These are phyloP conservation scores for Pampusana beccarii DNA, from an alignment of 2,113 vertebrate genomes.

Conservation along the genomic window DNA sequence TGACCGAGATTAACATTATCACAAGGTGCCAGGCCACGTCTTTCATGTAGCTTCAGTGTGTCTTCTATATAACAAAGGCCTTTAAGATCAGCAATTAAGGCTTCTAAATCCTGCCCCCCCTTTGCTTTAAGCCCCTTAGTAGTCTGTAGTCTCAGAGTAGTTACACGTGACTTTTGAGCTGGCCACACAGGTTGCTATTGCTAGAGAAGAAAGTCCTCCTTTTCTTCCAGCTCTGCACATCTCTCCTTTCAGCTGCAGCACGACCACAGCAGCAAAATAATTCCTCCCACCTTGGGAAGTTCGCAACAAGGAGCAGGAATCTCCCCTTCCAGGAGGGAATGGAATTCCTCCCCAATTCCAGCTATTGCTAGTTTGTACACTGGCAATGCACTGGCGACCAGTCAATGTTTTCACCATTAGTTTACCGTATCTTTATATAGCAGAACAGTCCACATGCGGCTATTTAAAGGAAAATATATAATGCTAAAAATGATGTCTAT, in stretches of 20 bases:
- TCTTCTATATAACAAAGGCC: accelerated
- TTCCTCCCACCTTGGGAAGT: not conserved
- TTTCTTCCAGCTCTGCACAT: not conserved
- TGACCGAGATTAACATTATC: accelerated
- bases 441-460: accelerated
- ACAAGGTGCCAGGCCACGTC: not conserved
- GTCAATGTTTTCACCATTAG: not conserved
- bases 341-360: not conserved
- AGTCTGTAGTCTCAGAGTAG: not conserved
- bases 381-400: accelerated
- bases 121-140: not conserved
- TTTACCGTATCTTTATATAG: not conserved
- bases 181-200: not conserved
- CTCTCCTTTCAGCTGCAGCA: not conserved
- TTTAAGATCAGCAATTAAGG: not conserved
- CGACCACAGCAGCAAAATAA: not conserved
- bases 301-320: not conserved
- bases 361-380: not conserved
- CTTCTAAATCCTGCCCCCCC: not conserved
- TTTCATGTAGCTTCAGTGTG: too few relatives aligned
- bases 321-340: not conserved
- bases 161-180: not conserved
- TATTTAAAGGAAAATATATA: not conserved
- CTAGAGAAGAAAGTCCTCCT: not conserved
- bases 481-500: not conserved